phyloP scores from a whole-genome alignment of 2,113 vertebrate genomes.

The Corythaeola cristata region DNA sequence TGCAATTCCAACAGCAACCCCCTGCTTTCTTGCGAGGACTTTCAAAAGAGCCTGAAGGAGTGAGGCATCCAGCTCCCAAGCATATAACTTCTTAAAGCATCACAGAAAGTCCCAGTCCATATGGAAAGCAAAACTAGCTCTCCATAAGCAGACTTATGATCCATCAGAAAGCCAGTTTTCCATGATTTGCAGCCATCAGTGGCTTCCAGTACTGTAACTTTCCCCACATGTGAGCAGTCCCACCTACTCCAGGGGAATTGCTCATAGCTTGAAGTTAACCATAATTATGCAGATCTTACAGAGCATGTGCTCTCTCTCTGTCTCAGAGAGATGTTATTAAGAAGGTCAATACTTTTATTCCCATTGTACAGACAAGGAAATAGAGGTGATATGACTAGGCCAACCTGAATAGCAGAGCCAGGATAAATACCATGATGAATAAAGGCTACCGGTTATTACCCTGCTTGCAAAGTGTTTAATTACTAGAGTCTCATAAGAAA shows the following conservation, averaged over 20 bases:
- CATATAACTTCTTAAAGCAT: background rate
- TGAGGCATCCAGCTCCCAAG: background rate
- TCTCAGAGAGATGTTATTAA: background rate
- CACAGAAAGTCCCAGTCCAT: background rate
- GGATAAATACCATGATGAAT: background rate
- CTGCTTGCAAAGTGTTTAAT: background rate
- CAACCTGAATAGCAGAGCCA: background rate
- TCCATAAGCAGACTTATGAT: background rate
- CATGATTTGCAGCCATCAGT: background rate
- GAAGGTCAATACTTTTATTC: conserved; percentile 20
- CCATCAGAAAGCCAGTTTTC: background rate
- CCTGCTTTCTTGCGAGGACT: background rate
- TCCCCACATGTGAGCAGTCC: background rate
- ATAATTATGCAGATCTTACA: conserved; percentile 1
- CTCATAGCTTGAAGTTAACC: background rate
- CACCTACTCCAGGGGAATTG: background rate
- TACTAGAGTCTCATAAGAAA: background rate
- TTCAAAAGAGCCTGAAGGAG: background rate
- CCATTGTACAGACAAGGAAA: background rate
- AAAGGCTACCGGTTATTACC: background rate
- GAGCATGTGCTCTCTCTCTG: background rate
- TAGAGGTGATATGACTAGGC: background rate
- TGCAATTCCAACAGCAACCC: background rate
- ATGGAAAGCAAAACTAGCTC: background rate
- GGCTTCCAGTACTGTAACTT: background rate